Base-by-base conservation (phyloP, 2,797 vertebrate genomes). In the Girardinus metallicus region DNA sequence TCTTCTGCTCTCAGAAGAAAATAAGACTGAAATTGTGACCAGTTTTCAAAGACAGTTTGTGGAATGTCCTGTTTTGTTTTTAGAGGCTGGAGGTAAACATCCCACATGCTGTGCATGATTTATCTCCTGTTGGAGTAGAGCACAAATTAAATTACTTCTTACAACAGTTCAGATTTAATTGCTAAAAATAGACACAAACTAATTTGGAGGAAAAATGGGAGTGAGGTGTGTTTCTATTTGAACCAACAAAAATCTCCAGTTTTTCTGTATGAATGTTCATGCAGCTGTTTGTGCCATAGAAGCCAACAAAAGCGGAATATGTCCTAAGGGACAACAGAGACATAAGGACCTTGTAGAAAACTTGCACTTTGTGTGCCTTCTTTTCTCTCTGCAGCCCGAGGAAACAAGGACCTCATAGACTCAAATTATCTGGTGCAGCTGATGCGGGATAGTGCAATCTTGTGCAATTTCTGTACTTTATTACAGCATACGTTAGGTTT, bases 401-500 rank as follows among this genome's bases (percentile, higher is more conserved):
- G 85, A 87, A 91, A 87, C 78, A 78, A 91, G 86, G 78, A 55
- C 80, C 74, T 88, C 79, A 41, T 60, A n/a, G 34, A 43, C 80
- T 86, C 76, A 77, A 82, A 84, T 79, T 91, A 86, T 88, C 83
- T 78, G 85, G 79, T 85, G 84, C 79, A 84, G 83, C 74, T 73
- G 82, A 77, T 76, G 85, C 43, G 74, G 78, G 78, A 87, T 92
- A 88, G 85, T 88, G 91, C 91, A 94, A 94, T 93, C 87, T 85
- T 71, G 74, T 89, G 92, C 87, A 93, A 94, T 88, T 83, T 87
- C 72, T 86, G 77, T 86, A 89, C 85, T 85, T 86, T 89, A 73
- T 91, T 90, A 62, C 87, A 86, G 81, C 89, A 90, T 88, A 80
- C 80, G 86, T 86, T 71, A 86, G 70, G 81, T 70, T 83, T 87